Evolutionary conservation across 2,797 vertebrate species (phyloP).

Genomic region (Manis crassicaudata): DNA sequence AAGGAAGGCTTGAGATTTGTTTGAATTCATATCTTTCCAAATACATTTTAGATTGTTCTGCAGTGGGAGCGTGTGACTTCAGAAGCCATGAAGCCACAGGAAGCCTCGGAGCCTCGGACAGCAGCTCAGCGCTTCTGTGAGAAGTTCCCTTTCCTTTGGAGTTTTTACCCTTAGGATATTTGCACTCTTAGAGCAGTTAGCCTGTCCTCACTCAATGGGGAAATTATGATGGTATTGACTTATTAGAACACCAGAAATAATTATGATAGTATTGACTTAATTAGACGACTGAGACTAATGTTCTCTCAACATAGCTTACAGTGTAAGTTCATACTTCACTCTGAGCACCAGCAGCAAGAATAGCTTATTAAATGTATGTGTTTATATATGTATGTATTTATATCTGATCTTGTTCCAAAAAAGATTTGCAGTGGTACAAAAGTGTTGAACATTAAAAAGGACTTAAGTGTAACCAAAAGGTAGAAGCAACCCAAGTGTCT

Average conservation of each 20-base stretch:
- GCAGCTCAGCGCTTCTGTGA: conserved; percentile 93
- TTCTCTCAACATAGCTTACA: neutral
- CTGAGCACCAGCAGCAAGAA: neutral
- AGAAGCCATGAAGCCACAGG: conserved; percentile 87
- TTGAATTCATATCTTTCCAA: conserved; percentile 15
- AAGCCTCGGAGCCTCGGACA: conserved; percentile 86
- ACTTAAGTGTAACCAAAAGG: conserved; percentile 6
- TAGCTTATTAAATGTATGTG: neutral
- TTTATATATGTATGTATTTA: neutral
- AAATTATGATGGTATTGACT: neutral
- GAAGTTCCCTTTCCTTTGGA: conserved; percentile 77
- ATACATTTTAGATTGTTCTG: conserved; percentile 90
- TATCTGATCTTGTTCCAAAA: neutral
- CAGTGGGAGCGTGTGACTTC: conserved; percentile 92
- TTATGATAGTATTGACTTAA: neutral
- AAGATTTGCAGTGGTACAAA: neutral
- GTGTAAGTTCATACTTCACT: neutral
- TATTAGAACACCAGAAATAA: neutral
- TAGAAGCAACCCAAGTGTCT: neutral
- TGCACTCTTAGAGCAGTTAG: neutral
- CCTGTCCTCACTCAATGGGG: neutral
- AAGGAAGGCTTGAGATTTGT: conserved; percentile 16
- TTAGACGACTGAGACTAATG: neutral
- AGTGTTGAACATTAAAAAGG: neutral
- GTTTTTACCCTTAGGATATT: conserved; percentile 12